phyloP scores from a whole-genome alignment of 2,797 vertebrate species.

The Chloroceryle inda region DNA sequence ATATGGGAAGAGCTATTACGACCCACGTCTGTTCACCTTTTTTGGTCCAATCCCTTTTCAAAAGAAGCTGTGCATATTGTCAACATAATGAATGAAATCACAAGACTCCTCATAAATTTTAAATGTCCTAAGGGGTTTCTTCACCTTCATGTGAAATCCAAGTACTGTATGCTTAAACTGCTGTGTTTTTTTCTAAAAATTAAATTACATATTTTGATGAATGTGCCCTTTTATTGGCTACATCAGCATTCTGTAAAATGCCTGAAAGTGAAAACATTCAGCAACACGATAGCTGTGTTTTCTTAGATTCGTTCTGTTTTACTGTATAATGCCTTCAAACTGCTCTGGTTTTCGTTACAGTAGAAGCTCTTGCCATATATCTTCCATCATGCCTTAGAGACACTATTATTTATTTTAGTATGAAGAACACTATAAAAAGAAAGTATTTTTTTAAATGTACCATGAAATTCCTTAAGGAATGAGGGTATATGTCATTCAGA shows the following conservation, averaged over 20 bases:
- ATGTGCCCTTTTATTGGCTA: conserved; percentile 29
- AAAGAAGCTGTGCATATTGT: conserved; percentile 56
- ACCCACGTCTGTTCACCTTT: conserved; percentile 18
- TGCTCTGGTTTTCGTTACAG: background rate
- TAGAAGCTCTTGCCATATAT: background rate
- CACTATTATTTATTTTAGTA: background rate
- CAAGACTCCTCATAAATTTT: conserved; percentile 54
- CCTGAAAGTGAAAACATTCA: conserved; percentile 45
- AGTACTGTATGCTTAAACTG: background rate
- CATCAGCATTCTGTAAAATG: conserved; percentile 52
- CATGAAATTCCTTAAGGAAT: background rate
- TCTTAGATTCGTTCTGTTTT: conserved; percentile 14
- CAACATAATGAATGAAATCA: conserved; percentile 70
- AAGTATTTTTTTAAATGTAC: conserved; percentile 8
- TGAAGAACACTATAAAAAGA: background rate
- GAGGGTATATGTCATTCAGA: background rate
- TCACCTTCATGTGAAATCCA: conserved; percentile 56
- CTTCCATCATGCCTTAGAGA: background rate
- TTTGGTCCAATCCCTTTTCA: conserved; percentile 50
- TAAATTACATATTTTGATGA: conserved; percentile 32
- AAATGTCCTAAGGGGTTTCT: conserved; percentile 23
- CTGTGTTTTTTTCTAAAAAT: background rate
- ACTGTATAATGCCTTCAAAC: background rate
- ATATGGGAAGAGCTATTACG: conserved; percentile 46
- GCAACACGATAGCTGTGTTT: background rate